These are phyloP conservation scores for Teinopalpus imperialis DNA, from an alignment of 2,888 invertebrate species.

Conservation along the genomic window DNA sequence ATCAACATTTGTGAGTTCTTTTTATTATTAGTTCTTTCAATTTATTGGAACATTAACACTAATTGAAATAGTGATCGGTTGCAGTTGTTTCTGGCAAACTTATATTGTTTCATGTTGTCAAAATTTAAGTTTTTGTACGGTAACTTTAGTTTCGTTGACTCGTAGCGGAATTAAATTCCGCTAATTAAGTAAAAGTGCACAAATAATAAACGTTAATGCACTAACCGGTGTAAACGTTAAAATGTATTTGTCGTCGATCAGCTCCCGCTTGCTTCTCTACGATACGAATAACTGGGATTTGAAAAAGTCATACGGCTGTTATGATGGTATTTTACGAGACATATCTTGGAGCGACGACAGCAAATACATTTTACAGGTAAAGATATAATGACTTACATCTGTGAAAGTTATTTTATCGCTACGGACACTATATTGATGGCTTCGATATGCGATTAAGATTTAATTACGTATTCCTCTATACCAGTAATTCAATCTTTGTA, in stretches of 20 bases:
- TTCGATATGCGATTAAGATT: too few relatives aligned
- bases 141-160: slow-evolving; percentile 30
- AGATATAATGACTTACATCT: too few relatives aligned
- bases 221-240: slow-evolving; percentile 29
- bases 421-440: too few relatives aligned
- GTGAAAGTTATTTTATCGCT: too few relatives aligned
- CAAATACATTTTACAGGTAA: slow-evolving; percentile 75
- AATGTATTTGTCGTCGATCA: slow-evolving; percentile 82
- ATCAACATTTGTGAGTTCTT: too few relatives aligned
- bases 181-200: slow-evolving; percentile 4
- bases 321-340: slow-evolving; percentile 66
- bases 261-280: slow-evolving; percentile 79
- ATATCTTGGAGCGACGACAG: slow-evolving; percentile 77
- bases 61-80: too few relatives aligned
- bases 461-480: too few relatives aligned
- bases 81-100: slow-evolving; percentile 14
- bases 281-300: slow-evolving; percentile 78
- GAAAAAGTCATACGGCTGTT: slow-evolving; percentile 73
- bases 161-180: slow-evolving; percentile 15
- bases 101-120: slow-evolving; percentile 34
- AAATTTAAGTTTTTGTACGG: slow-evolving; percentile 34
- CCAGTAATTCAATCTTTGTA: too few relatives aligned
- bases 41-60: too few relatives aligned
- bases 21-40: too few relatives aligned
- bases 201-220: slow-evolving; percentile 13